These are phyloP conservation scores for Chaetophractus vellerosus DNA, from an alignment of 2,797 vertebrate species.

Conservation along the genomic window DNA sequence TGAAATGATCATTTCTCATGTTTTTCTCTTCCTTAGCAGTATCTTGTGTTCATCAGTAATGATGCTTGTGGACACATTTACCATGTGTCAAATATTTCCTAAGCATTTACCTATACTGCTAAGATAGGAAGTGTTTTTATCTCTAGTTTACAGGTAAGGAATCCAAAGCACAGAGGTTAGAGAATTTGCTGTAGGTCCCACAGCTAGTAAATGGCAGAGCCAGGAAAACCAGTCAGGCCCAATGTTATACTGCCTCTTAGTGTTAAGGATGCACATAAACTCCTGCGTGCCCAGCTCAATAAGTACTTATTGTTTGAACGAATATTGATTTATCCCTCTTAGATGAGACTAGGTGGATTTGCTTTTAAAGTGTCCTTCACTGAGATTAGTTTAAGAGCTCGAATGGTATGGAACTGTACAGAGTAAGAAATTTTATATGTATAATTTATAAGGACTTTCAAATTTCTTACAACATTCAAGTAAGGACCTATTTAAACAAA, in stretches of 20 bases:
- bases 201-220: no score
- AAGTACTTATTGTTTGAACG: neutral
- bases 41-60: neutral
- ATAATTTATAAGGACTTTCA: neutral
- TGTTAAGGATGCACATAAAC: neutral
- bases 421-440: neutral
- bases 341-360: neutral
- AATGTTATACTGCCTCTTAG: neutral
- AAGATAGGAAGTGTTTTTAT: neutral
- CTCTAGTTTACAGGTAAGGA: no score
- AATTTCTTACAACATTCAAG: constrained; percentile 31
- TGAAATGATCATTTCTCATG: neutral
- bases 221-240: neutral
- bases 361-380: neutral
- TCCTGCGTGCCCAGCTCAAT: neutral
- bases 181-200: neutral
- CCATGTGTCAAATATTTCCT: neutral
- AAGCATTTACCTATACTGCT: neutral
- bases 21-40: neutral
- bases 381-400: constrained; percentile 9
- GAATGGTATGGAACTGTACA: neutral
- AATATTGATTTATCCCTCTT: neutral
- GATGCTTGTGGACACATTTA: neutral
- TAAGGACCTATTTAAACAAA: neutral
- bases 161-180: neutral